Evolutionary conservation across 2,797 vertebrate genomes (phyloP).

Genomic region (Nasua narica): DNA sequence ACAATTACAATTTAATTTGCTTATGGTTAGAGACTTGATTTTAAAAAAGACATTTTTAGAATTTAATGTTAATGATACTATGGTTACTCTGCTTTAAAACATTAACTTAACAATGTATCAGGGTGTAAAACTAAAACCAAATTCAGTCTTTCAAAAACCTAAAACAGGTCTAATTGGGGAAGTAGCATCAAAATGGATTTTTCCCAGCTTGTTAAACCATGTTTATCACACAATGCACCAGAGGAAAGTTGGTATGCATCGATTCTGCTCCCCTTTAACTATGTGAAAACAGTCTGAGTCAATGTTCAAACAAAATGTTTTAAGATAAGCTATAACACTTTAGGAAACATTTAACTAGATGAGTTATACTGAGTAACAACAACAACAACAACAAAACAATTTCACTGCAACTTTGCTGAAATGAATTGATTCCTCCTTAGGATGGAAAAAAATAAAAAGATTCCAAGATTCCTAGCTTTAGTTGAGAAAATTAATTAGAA

Average conservation of each 20-base stretch:
- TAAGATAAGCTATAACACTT: conserved; percentile 73
- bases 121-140: conserved; percentile 70
- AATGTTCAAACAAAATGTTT: conserved; percentile 77
- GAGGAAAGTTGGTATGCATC: conserved; percentile 71
- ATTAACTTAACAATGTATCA: conserved; percentile 64
- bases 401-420: conserved; percentile 62
- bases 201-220: conserved; percentile 77
- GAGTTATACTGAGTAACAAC: conserved; percentile 71
- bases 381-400: neutral
- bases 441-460: neutral
- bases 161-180: conserved; percentile 79
- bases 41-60: conserved; percentile 47
- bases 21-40: conserved; percentile 59
- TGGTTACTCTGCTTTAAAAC: conserved; percentile 57
- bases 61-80: conserved; percentile 61
- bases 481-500: conserved; percentile 34
- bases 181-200: conserved; percentile 81
- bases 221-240: conserved; percentile 78
- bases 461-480: neutral
- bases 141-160: conserved; percentile 67
- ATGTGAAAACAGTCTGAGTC: conserved; percentile 64
- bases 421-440: conserved; percentile 62
- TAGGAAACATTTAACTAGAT: conserved; percentile 64
- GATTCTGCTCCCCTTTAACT: conserved; percentile 77
- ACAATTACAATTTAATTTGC: conserved; percentile 62